Evolutionary conservation across 1,140 invertebrate species (phyloP).

Genomic region (Drosophila repleta): DNA sequence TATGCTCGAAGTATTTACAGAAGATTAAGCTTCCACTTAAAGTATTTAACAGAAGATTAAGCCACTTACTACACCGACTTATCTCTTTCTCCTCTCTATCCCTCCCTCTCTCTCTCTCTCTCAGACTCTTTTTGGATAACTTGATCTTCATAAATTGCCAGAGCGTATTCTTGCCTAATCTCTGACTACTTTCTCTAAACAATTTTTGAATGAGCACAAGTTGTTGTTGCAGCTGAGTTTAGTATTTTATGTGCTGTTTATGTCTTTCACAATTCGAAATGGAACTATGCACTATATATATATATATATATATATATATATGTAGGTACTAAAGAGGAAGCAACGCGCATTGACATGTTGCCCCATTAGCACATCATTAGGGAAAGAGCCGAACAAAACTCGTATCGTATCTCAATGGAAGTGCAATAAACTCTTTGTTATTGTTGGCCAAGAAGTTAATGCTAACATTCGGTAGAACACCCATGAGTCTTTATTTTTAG

Average conservation of each 20-base stretch:
- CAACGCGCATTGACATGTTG: slow-evolving; percentile 61
- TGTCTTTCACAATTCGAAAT: slow-evolving; percentile 57
- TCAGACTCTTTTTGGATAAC: neutral
- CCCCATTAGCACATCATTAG: slow-evolving; percentile 78
- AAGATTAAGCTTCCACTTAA: slow-evolving; percentile 4
- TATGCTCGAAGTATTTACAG: neutral
- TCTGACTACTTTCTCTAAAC: slow-evolving; percentile 34
- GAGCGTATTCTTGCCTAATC: neutral
- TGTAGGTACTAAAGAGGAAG: slow-evolving; percentile 14
- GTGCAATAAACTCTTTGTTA: slow-evolving; percentile 81
- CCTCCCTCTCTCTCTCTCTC: neutral
- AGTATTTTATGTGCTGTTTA: slow-evolving; percentile 67
- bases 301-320: neutral
- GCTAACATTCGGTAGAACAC: slow-evolving; percentile 58
- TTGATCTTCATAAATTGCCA: neutral
- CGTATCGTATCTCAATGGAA: slow-evolving; percentile 34
- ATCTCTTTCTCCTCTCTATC: neutral
- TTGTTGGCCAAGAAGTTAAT: slow-evolving; percentile 68
- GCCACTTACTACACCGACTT: too few relatives aligned
- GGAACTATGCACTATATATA: neutral
- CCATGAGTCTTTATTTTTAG: slow-evolving; percentile 64
- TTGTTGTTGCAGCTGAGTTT: slow-evolving; percentile 2
- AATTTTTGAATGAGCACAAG: slow-evolving; percentile 22
- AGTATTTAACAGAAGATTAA: slow-evolving; percentile 1
- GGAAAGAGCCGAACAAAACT: slow-evolving; percentile 18